A percentile compares a stretch with the other conserved stretches of the same genome.
phyloP scores from a whole-genome alignment of 2,797 vertebrate species.

The Bucorvus abyssinicus region DNA sequence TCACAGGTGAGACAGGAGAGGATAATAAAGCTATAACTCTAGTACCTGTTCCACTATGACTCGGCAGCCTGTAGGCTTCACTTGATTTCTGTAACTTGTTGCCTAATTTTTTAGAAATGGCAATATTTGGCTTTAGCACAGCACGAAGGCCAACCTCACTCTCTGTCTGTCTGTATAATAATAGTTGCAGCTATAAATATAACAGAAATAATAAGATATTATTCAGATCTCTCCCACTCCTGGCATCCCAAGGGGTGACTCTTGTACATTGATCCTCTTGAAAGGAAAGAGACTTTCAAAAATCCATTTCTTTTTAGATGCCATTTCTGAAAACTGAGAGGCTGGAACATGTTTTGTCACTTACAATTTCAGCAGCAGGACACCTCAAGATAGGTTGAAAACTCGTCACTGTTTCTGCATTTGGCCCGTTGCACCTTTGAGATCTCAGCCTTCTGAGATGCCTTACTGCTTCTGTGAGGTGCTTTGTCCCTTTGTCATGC shows the following conservation, averaged over 20 bases:
- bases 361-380: rapidly evolving
- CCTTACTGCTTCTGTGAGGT: neutral
- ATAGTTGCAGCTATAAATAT: neutral
- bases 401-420: neutral
- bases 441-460: neutral
- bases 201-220: neutral
- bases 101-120: neutral
- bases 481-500: neutral
- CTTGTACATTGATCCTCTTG: neutral
- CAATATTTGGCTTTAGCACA: rapidly evolving
- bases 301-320: rapidly evolving
- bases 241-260: neutral
- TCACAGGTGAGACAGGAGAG: neutral
- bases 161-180: neutral
- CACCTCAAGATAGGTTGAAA: rapidly evolving
- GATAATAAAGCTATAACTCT: neutral
- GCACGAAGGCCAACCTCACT: neutral
- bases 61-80: neutral
- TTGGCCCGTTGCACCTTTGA: neutral
- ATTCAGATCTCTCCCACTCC: neutral
- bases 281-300: neutral
- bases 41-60: rapidly evolving
- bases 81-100: neutral
- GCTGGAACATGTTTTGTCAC: neutral
- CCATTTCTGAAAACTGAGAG: neutral